Evolutionary conservation across 1,140 invertebrate genomes (phyloP), one percentile per base, ranked within the genome.

Genomic region (Aporrectodea caliginosa): DNA sequence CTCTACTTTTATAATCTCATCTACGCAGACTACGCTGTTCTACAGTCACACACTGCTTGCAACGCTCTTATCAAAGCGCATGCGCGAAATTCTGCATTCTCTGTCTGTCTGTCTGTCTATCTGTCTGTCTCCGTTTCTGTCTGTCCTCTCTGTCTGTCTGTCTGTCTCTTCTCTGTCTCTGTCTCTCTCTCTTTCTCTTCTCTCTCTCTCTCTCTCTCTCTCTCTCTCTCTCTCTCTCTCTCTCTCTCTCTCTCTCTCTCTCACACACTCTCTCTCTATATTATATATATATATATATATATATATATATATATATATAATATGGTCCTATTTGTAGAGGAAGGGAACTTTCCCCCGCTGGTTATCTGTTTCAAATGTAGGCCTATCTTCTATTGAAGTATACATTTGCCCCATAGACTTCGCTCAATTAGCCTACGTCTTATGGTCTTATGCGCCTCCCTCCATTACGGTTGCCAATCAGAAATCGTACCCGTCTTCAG

Each of bases 231-330:
- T 58, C 43, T 58, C 43, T 58, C 43, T 58, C 43, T 12, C 6
- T 22, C 6, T 58, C 22, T 22, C 6, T 58, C 43, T 58, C 43
- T 58, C 43, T 58, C 43, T 58, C 43, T 58, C 43, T 58, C 43
- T 58, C 22, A 58, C 22, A 58, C 43, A 12, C n/a, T n/a, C n/a
- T n/a, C n/a, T n/a, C n/a, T n/a, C n/a, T n/a, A n/a, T n/a, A n/a
- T 58, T 58, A 58, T 58, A 58, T 58, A 58, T 58, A 58, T 58
- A 58, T 58, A 58, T 58, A 58, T 58, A 58, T 58, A 58, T 58
- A 58, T 58, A 58, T 58, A 58, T 58, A 58, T 58, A 58, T 58
- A 58, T 58, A 58, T 58, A 58, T 58, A 58, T 58, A 12, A 58
- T 12, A 22, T 22, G 22, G 43, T 58, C 43, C 22, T 58, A 22